Base-by-base conservation (phyloP, 2,888 invertebrate species). In the Theodoxus fluviatilis region DNA sequence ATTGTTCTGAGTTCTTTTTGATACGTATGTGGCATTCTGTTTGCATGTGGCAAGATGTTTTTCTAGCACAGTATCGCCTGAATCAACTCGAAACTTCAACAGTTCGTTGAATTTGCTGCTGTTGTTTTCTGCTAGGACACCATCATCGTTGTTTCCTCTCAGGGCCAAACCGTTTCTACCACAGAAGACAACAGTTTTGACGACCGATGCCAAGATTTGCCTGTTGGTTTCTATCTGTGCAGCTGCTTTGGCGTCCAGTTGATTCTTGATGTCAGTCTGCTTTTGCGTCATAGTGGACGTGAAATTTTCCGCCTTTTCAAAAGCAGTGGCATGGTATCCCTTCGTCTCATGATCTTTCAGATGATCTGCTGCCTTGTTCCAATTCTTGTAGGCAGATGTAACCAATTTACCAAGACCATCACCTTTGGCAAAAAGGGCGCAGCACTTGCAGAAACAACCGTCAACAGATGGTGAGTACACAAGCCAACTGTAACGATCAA, bases 1-100 rank as follows among this genome's bases (percentile, higher is more conserved):
- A 25, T 74, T 70, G 38, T 74, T 78, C 68, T 76, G 76, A 28
- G 73, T 74, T 15, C 66, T 70, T 59, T 74, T 74, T 1, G 74
- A 75, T 0, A 71, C 71, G 68, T 75, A 75, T 28, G 57, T 73
- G 3, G 31, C 71, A 33, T 65, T 35, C 22, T 40, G 25, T 15
- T 43, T 63, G 6, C 43, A 61, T 7, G 64, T 38, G 28, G n/a
- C 22, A 9, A 75, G 61, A 35, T 76, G 75, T 9, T 69, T 33
- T 47, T 33, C 61, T 18, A 76, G 49, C 3, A 69, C 68, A 25
- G 49, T 28, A 37, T 76, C 74, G 15, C 57, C 61, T 22, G 55
- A 57, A 12, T 70, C 77, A 28, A 38, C 67, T n/a, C 65, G 67
- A 22, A 55, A 61, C 28, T 38, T 15, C 18, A 74, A 66, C n/a